Evolutionary conservation across 2,888 invertebrate genomes (phyloP).

Genomic region (Chydorus sphaericus): DNA sequence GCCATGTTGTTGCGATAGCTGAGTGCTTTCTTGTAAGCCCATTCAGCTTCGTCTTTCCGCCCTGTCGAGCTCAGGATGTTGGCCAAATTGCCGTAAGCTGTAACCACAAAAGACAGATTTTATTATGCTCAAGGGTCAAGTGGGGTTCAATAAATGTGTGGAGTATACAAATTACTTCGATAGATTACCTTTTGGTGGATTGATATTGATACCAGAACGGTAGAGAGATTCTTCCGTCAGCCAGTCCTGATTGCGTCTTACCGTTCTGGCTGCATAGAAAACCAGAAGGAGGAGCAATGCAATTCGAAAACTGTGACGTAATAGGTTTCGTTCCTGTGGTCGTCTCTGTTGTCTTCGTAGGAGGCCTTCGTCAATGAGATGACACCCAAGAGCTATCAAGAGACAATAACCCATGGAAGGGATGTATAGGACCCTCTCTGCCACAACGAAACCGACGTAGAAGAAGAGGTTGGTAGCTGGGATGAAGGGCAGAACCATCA

Average conservation of each 20-base stretch:
- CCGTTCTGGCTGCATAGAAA: conserved; percentile 27
- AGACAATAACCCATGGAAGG: conserved; percentile 36
- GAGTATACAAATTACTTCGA: neutral
- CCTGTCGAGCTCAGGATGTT: conserved; percentile 85
- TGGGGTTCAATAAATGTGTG: neutral
- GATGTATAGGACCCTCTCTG: conserved; percentile 36
- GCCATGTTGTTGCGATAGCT: conserved; percentile 91
- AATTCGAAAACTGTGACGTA: conserved; percentile 8
- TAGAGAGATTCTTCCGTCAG: conserved; percentile 34
- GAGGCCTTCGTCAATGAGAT: conserved; percentile 9
- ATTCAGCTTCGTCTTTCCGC: conserved; percentile 72
- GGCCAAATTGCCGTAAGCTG: conserved; percentile 93
- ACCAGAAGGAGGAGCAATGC: conserved; percentile 21
- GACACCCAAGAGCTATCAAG: conserved; percentile 26
- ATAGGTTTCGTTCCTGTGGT: conserved; percentile 11
- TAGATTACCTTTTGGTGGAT: conserved; percentile 35
- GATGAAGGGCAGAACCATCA: conserved; percentile 33
- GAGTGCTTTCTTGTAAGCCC: conserved; percentile 78
- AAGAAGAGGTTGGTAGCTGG: conserved; percentile 36
- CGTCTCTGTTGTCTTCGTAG: neutral
- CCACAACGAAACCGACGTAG: conserved; percentile 37
- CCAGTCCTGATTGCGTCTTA: conserved; percentile 32
- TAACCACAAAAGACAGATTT: no score
- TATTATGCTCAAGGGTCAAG: neutral
- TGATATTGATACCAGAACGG: conserved; percentile 33